Percentiles rank a stretch among this genome's conserved stretches.
These are phyloP conservation scores for Protobothrops flavoviridis DNA, from an alignment of 2,113 vertebrate species.

Conservation along the genomic window DNA sequence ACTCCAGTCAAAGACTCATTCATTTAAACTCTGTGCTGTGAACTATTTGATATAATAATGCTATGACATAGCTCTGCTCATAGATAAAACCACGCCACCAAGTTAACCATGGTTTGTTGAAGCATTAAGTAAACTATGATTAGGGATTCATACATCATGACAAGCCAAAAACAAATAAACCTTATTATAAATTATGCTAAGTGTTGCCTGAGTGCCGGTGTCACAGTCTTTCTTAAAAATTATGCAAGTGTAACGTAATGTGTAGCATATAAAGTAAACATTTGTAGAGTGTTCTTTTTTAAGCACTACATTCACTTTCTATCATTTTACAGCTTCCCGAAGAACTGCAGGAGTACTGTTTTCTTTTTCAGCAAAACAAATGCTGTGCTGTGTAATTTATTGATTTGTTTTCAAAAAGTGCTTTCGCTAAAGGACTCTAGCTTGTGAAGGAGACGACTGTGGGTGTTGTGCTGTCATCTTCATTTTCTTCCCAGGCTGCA, in stretches of 20 bases:
- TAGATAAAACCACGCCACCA: not conserved
- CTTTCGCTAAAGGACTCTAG: not conserved
- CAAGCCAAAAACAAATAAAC: not conserved
- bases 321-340: not conserved
- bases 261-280: not conserved
- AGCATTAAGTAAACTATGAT: not conserved
- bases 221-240: not conserved
- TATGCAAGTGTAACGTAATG: not conserved
- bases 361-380: slow-evolving; percentile 4
- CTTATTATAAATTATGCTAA: not conserved
- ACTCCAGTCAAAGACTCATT: not conserved
- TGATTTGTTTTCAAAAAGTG: not conserved
- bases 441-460: not conserved
- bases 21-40: not conserved
- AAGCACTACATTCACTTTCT: not conserved
- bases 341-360: not conserved
- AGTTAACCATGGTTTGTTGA: not conserved
- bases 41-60: not conserved
- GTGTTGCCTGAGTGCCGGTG: not conserved
- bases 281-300: not conserved
- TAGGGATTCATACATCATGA: not conserved
- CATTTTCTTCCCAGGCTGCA: not conserved
- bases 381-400: not conserved
- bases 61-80: not conserved
- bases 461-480: not conserved